Conservation (phyloP, 2,113 vertebrate genomes). For the Lagenorhynchus albirostris region DNA sequence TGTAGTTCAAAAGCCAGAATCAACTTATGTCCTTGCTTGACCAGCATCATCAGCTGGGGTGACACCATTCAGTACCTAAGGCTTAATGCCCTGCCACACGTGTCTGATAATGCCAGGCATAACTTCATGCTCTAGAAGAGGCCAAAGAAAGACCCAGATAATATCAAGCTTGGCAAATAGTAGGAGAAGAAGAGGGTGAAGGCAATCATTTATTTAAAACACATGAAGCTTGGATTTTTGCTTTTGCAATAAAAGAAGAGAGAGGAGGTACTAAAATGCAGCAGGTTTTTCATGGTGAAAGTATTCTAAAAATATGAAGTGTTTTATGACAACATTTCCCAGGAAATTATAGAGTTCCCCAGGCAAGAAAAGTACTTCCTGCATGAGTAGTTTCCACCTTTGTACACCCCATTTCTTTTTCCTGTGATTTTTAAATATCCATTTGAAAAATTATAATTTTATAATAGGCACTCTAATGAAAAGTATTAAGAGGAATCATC, state of each 20-base stretch:
- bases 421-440: background rate
- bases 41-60: background rate
- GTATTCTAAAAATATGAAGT: conserved; percentile 26
- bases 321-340: conserved; percentile 28
- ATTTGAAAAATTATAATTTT: conserved; percentile 45
- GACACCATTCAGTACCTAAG: background rate
- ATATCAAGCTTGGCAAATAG: background rate
- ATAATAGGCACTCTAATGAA: conserved; percentile 42
- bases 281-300: conserved; percentile 3
- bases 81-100: background rate
- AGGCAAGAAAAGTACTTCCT: conserved; percentile 6
- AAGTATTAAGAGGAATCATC: conserved; percentile 8
- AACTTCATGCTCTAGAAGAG: background rate
- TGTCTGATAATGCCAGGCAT: background rate
- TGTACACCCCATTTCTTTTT: background rate
- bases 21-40: background rate
- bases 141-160: background rate
- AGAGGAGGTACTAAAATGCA: background rate
- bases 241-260: conserved; percentile 22
- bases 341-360: conserved; percentile 28
- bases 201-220: conserved; percentile 18
- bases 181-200: background rate
- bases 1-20: background rate
- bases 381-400: background rate
- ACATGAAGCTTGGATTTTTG: background rate